Base-by-base conservation (phyloP, 2,888 invertebrate genomes). In the Phyllotreta striolata region DNA sequence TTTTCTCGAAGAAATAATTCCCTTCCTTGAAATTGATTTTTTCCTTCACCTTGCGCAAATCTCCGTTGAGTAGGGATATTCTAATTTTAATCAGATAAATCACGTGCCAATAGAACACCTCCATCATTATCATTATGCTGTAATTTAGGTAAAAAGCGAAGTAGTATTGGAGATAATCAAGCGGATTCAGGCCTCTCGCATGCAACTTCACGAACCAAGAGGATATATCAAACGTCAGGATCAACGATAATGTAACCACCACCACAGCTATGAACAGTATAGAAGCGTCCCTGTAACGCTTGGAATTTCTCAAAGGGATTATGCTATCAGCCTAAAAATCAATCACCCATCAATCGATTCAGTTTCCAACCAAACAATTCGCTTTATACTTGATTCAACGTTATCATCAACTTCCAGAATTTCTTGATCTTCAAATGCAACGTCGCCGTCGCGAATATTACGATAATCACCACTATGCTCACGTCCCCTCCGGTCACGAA, bases 31-130 rank as follows among this genome's bases (percentile, higher is more conserved):
- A 38, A 12, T 38, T 38, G 3, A 13, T 14, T 7, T 52, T 52
- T 38, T 55, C 51, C 54, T 61, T 64, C 8, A 66, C 13, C 1
- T 46, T 43, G 6, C 10, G 24, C 13, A 69, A 37, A 10, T 52
- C 47, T 14, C 34, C 49, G 9, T 69, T 67, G 47, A 69, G 41
- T 7, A 46, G 56, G 34, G 56, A 57, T 24, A 88, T 85, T 12
- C 88, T 82, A 39, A 85, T 83, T 34, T 84, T 83, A 24, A 88
- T 82, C 3, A 86, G 86, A 57, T 86, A 82, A 1, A 86, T 84
- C 0, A 85, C 82, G 70, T 87, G 83, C 38, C 86, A 86, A 62
- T 86, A 88, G 74, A 87, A 87, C 1, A 88, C 80, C 74, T 87
- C 87, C 72, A 87, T 79, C 43, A 85, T 83, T 71, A 87, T 79